Conservation (phyloP, 2,113 vertebrate genomes). For the Halcyon malimbica region DNA sequence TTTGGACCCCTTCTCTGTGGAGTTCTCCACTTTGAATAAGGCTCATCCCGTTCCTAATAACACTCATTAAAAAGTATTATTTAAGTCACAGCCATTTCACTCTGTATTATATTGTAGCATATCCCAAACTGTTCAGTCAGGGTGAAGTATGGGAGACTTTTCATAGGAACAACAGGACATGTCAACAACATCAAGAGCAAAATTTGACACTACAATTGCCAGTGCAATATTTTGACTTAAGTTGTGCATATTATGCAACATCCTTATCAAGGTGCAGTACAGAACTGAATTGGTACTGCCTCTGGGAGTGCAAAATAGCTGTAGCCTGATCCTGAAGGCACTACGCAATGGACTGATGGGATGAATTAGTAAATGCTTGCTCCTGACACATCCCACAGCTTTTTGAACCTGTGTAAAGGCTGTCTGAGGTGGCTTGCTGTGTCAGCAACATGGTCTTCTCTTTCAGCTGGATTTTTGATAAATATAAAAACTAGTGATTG, state of each 20-base stretch:
- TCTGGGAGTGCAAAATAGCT: accelerated
- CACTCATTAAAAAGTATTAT: background rate
- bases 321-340: background rate
- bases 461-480: background rate
- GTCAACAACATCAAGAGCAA: background rate
- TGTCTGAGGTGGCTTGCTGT: background rate
- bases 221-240: background rate
- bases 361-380: background rate
- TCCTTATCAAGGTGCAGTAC: accelerated
- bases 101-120: background rate
- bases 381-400: background rate
- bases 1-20: background rate
- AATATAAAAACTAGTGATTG: background rate
- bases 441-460: background rate
- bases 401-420: background rate
- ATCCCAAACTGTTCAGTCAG: background rate
- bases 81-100: background rate
- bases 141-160: background rate
- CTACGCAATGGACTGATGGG: accelerated
- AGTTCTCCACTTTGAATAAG: background rate
- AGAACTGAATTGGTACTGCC: background rate
- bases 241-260: background rate
- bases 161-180: background rate
- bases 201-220: background rate
- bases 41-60: background rate